Evolutionary conservation across 2,888 invertebrate genomes (phyloP), one percentile per base, ranked within the genome.

Genomic region (Euspilapteryx auroguttella): DNA sequence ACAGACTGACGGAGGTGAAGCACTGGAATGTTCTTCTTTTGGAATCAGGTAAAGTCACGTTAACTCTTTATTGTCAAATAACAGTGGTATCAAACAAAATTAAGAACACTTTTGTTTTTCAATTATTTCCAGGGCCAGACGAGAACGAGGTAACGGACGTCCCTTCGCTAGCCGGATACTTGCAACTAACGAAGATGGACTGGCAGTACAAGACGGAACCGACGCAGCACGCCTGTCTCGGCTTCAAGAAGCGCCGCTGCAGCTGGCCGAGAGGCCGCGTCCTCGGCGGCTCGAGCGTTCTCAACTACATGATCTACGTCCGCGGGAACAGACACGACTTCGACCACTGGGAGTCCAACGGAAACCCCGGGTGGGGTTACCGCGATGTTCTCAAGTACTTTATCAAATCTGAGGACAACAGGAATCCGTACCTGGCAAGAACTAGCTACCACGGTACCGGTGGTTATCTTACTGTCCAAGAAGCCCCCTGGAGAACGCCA

Each of bases 261-360:
- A 91, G 89, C 55, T 92, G 91, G 92, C 91, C 92, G 0, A 73
- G 95, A 26, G 91, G 91, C 12, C 92, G 91, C 58, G 90, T 94
- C 2, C 78, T 95, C 1, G 95, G 95, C 2, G 94, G 94, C 1
- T 88, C 88, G 1, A 88, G 89, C 39, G 87, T 89, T 0, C 71
- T 94, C 1, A 94, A 94, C 52, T 90, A 90, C 54, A 93, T 94
- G 94, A 77, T 94, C 3, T 94, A 94, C 54, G 89, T 93, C 0
- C 71, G 94, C 35, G 94, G 94, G 7, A 89, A 86, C 51, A 78
- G 79, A 31, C 78, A 82, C 40, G 96, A 96, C 53, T 96, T 90
- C 57, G 90, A 95, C 49, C 80, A 84, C 25, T 96, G 96, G 95
- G 90, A 91, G 42, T 68, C 80, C 1, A 58, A 87, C 36, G 94